Base-by-base conservation (phyloP, 2,888 invertebrate species). In the Ptycholaimellus sp. region DNA sequence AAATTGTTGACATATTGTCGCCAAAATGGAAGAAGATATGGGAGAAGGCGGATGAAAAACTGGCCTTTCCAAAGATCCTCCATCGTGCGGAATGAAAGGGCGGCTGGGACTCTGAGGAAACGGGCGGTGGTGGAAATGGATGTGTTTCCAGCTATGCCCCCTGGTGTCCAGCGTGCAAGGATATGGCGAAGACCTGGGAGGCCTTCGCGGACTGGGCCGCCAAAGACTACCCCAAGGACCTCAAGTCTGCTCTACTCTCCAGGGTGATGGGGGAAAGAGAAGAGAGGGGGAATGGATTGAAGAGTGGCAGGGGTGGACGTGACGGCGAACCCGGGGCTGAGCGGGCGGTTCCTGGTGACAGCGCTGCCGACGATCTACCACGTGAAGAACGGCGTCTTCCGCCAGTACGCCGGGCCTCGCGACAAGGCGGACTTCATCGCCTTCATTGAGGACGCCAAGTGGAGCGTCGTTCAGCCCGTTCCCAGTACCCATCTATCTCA, bases 151-250 rank as follows among this genome's bases (percentile, higher is more conserved):
- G 90, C 59, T 85, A 79, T 65, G 93, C 93, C 1, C 90, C 93
- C 1, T 96, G 93, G 93, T 96, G 93, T 57, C 93, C 93, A 1
- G 93, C 93, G 0, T 96, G 93, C 63, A 78, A 77, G 54, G 76
- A 75, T 23, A 68, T 93, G 18, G 72, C 76, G 39, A 72, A 77
- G 2, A 71, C 76, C 16, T 96, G 93, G 93, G 71, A 74, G 49
- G 72, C 76, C 44, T 75, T 87, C 49, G 76, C 82, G 0, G 60
- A 65, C 22, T 71, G 71, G 65, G 71, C 74, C 35, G 64, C 70
- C 36, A 71, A 74, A 47, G 65, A 82, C 6, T 71, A 72, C 28
- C 72, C 90, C 41, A 71, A 53, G 39, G 52, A 17, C 4, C 2
- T 18, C 30, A 9, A 2, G 3, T 30, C 18, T 18, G 18, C n/a